A percentile compares a stretch with the other conserved stretches of the same genome.
Conservation (phyloP, 2,888 invertebrate species). For the Argyresthia albistria region DNA sequence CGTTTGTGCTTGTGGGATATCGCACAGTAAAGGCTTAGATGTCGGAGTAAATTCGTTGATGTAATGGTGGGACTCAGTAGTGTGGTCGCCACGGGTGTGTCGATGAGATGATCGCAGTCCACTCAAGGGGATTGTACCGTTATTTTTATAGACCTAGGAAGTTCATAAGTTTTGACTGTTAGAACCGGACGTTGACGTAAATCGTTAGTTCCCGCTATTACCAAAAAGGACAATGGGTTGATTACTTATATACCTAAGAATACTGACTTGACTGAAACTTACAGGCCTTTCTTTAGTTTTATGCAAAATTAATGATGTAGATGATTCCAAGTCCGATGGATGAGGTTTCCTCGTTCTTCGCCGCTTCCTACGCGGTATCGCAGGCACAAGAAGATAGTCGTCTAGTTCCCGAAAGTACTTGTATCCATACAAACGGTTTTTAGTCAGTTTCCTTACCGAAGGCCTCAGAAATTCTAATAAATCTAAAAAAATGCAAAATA, state of each 20-base stretch:
- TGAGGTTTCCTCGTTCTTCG: background rate
- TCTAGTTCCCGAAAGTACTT: background rate
- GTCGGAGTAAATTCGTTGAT: no score
- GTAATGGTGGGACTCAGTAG: no score
- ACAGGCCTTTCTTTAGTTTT: constrained; percentile 19
- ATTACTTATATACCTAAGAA: background rate
- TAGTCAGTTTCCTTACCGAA: constrained; percentile 17
- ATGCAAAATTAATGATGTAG: constrained; percentile 27
- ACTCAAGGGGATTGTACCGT: no score
- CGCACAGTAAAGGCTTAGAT: no score
- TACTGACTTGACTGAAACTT: background rate
- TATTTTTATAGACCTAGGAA: background rate
- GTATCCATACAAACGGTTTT: background rate
- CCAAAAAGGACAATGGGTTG: background rate
- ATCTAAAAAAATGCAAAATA: constrained; percentile 38
- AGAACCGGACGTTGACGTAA: background rate
- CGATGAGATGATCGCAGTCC: no score
- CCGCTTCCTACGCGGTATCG: background rate
- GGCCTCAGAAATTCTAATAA: constrained; percentile 37
- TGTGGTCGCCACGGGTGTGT: no score
- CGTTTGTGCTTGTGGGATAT: no score
- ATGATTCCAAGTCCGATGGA: constrained; percentile 10
- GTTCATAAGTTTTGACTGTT: background rate
- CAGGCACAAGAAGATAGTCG: background rate
- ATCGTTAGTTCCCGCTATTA: background rate